Percentiles rank a stretch among this genome's conserved stretches.
Conservation (phyloP, 2,888 invertebrate species). For the Cryptus viduatorius region DNA sequence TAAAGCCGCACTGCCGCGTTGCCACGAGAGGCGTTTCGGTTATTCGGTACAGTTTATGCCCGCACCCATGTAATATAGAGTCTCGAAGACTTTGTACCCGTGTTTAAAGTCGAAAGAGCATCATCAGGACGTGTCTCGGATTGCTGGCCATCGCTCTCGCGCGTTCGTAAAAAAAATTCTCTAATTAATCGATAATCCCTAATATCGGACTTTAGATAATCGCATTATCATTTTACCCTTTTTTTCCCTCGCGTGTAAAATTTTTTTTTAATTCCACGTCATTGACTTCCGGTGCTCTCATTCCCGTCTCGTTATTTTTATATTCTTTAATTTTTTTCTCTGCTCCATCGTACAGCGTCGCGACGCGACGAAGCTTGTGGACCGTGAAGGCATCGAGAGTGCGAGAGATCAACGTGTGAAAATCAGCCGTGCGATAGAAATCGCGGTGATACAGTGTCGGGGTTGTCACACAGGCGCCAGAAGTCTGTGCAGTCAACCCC, state of each 20-base stretch:
- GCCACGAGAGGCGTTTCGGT: constrained; percentile 3
- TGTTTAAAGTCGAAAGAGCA: constrained; percentile 26
- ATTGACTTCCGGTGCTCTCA: background rate
- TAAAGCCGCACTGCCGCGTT: background rate
- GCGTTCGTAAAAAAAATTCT: background rate
- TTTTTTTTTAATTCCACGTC: background rate
- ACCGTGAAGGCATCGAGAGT: constrained; percentile 11
- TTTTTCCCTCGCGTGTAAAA: background rate
- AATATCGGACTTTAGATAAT: background rate
- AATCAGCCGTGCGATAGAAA: constrained; percentile 22
- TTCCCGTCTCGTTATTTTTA: background rate
- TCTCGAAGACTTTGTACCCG: constrained; percentile 39
- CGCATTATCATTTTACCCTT: background rate
- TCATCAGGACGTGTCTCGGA: constrained; percentile 6
- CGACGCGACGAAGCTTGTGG: background rate
- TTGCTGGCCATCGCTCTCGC: background rate
- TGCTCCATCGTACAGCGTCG: background rate
- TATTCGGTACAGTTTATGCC: constrained; percentile 9
- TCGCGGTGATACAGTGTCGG: background rate
- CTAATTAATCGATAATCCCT: constrained; percentile 8
- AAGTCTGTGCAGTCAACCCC: constrained; percentile 42
- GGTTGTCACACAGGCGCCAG: constrained; percentile 50
- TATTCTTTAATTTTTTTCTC: background rate
- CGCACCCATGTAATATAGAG: background rate
- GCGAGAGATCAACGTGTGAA: constrained; percentile 24